Base-by-base conservation (phyloP, 2,113 vertebrate genomes). In the Scopus umbretta region DNA sequence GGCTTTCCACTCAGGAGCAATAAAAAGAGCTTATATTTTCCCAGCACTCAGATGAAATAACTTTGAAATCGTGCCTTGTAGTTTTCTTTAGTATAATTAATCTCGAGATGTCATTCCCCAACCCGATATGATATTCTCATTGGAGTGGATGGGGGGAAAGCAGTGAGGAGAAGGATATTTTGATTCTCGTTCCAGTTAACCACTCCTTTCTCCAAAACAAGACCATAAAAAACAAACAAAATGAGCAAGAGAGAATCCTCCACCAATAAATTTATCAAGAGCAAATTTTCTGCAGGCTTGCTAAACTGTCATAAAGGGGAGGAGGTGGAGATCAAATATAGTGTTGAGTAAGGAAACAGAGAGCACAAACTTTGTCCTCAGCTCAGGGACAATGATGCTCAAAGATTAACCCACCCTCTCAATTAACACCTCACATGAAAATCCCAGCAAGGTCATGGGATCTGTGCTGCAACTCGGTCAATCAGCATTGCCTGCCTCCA, bases 351-450 rank as follows among this genome's bases (percentile, higher is more conserved):
- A 97, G 97, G 97, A 98, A 98, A 96, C 90, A 97, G 91, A 96
- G 91, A 97, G 97, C 97, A 95, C 97, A 98, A 98, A 98, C 98
- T 98, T 98, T 98, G 97, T 98, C 98, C 98, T 98, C 97, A 98
- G 98, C 98, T 95, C 86, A 83, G 98, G 98, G 99, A 99, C 98
- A 98, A 98, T 98, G 98, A 98, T 98, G 98, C 98, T 98, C 98
- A 98, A 98, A 98, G 98, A 98, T 98, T 97, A 98, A 98, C 94
- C 98, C 98, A 99, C 98, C 99, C 98, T 98, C 98, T 99, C 99
- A 99, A 99, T 99, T 99, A 99, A 99, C 99, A 99, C 99, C 98
- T 98, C 97, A 98, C 98, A 98, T 98, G 98, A 98, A 99, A 99
- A 99, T 99, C 98, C 98, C 98, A 97, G 92, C 97, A 98, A 98